Conservation (phyloP, 2,888 invertebrate genomes). For the Ormia ochracea region DNA sequence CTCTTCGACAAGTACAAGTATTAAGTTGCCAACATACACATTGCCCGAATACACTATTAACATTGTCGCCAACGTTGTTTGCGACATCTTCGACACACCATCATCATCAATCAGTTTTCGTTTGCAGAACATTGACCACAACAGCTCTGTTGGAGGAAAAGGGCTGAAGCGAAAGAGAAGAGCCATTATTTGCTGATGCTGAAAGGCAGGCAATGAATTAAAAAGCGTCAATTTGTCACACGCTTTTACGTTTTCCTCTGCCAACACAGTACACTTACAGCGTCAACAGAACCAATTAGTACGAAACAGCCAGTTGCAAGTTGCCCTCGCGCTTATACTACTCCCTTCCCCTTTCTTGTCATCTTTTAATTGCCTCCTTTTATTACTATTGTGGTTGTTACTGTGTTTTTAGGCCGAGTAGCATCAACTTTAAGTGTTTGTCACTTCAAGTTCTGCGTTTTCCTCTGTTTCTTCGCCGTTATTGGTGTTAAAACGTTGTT, state of each 20-base stretch:
- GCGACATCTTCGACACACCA: constrained; percentile 56
- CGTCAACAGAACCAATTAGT: constrained; percentile 26
- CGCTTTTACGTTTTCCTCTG: constrained; percentile 62
- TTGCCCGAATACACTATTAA: constrained; percentile 28
- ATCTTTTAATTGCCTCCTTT: constrained; percentile 46
- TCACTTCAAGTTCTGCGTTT: constrained; percentile 5
- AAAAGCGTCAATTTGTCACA: constrained; percentile 76
- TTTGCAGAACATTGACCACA: constrained; percentile 52
- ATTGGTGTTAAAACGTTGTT: constrained; percentile 58
- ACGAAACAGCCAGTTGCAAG: constrained; percentile 20
- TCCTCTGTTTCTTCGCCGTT: not conserved
- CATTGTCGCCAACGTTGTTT: constrained; percentile 51
- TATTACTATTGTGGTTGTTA: constrained; percentile 1
- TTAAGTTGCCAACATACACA: constrained; percentile 43
- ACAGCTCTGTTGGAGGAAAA: not conserved
- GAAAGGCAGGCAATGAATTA: constrained; percentile 66
- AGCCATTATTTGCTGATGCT: constrained; percentile 63
- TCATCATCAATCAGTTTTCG: constrained; percentile 70
- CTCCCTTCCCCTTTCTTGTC: constrained; percentile 1
- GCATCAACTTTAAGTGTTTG: constrained; percentile 47
- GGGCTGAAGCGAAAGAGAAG: not conserved
- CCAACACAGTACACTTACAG: not conserved
- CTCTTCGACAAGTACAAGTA: not conserved
- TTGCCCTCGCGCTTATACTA: not conserved
- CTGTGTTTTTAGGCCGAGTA: not conserved